A percentile compares a stretch with the other conserved stretches of the same genome.
These are phyloP conservation scores for Cephalophus harveyi DNA, from an alignment of 2,113 vertebrate species.

Conservation along the genomic window DNA sequence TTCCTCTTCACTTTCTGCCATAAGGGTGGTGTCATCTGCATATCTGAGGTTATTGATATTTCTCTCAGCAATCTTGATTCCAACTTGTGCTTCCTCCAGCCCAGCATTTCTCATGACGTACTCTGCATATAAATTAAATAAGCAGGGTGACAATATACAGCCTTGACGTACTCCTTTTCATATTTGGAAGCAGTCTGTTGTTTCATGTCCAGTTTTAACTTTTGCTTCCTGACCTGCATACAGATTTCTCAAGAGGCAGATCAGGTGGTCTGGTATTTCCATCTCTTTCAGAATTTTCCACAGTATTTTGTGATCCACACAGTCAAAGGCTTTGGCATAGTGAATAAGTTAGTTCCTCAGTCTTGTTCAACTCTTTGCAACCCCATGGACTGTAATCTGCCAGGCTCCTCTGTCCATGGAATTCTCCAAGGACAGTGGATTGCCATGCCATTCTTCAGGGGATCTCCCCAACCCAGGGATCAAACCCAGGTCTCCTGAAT, in stretches of 20 bases:
- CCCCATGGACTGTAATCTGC: not conserved
- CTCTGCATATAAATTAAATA: not conserved
- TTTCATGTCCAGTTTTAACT: not conserved
- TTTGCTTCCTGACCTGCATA: not conserved
- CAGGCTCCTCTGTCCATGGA: not conserved
- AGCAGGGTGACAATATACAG: not conserved
- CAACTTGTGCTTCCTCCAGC: too few relatives aligned
- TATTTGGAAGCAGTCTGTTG: not conserved
- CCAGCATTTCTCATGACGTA: not conserved
- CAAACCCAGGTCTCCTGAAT: not conserved
- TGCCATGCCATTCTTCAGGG: not conserved
- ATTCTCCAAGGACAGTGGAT: not conserved
- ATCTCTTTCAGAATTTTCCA: not conserved
- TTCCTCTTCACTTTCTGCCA: not conserved
- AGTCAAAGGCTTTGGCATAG: not conserved
- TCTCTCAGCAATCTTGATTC: too few relatives aligned
- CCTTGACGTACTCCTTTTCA: not conserved
- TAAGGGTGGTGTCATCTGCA: not conserved
- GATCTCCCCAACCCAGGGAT: not conserved
- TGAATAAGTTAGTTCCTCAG: not conserved
- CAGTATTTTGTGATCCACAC: not conserved
- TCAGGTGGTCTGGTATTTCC: not conserved
- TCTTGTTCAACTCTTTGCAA: not conserved
- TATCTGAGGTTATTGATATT: not conserved
- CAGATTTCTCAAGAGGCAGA: not conserved